Evolutionary conservation across 2,888 invertebrate genomes (phyloP).

Genomic region (Stenodera caucasica): DNA sequence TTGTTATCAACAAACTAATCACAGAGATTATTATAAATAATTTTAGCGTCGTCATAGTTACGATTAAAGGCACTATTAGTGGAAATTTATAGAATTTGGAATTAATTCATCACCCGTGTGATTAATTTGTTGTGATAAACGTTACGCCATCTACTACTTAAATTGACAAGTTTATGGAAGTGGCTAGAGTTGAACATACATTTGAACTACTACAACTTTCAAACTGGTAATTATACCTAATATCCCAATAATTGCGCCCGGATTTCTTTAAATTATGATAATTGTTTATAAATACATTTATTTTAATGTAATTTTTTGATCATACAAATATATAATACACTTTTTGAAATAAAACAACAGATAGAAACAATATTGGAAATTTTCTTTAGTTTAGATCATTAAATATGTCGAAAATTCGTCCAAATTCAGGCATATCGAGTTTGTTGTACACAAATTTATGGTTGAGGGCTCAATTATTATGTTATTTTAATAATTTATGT

Average conservation of each 20-base stretch:
- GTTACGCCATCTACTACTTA: background rate
- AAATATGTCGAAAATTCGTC: too few relatives aligned
- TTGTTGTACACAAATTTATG: too few relatives aligned
- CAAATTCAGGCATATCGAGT: too few relatives aligned
- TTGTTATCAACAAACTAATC: background rate
- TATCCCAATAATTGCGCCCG: too few relatives aligned
- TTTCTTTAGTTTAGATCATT: too few relatives aligned
- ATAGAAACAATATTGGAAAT: background rate
- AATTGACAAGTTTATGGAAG: too few relatives aligned
- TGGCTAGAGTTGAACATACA: too few relatives aligned
- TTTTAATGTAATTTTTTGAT: conserved; percentile 31
- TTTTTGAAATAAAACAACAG: conserved; percentile 22
- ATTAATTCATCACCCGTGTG: background rate
- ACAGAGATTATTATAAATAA: background rate
- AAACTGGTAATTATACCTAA: too few relatives aligned
- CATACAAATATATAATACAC: conserved; percentile 43
- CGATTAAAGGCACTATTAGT: background rate
- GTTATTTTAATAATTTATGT: too few relatives aligned
- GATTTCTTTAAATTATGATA: too few relatives aligned
- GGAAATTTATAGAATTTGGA: background rate
- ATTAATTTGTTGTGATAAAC: background rate
- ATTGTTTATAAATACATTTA: conserved; percentile 39
- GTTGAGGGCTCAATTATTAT: too few relatives aligned
- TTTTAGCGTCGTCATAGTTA: background rate
- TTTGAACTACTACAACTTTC: too few relatives aligned